Evolutionary conservation across 2,888 invertebrate genomes (phyloP).

Genomic region (Lepas anatifera): DNA sequence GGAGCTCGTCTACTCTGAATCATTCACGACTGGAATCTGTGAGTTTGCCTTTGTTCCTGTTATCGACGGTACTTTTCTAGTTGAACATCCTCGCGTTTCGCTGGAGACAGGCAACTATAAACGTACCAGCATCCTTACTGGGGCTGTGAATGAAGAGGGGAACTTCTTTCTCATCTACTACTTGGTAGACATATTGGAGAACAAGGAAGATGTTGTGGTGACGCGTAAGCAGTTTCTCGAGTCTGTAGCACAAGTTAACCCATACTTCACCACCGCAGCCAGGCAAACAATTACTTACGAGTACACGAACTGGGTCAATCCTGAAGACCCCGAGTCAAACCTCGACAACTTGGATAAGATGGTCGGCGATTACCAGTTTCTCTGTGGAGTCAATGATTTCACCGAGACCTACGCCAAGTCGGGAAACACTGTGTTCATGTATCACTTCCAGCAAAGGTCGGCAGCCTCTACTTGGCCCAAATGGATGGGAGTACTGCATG

Average conservation of each 20-base stretch:
- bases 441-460: slow-evolving; percentile 78
- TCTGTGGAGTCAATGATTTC: slow-evolving; percentile 88
- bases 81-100: slow-evolving; percentile 58
- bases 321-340: slow-evolving; percentile 70
- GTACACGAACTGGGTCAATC: slow-evolving; percentile 82
- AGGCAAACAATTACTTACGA: slow-evolving; percentile 77
- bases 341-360: slow-evolving; percentile 78
- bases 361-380: slow-evolving; percentile 89
- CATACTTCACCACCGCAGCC: slow-evolving; percentile 62
- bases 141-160: slow-evolving; percentile 86
- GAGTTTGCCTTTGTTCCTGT: slow-evolving; percentile 91
- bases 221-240: slow-evolving; percentile 62
- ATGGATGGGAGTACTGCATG: slow-evolving; percentile 93
- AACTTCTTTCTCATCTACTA: slow-evolving; percentile 90
- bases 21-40: slow-evolving; percentile 51
- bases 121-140: slow-evolving; percentile 79
- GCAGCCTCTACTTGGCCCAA: slow-evolving; percentile 77
- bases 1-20: slow-evolving; percentile 54
- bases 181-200: slow-evolving; percentile 66
- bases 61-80: slow-evolving; percentile 82
- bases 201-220: slow-evolving; percentile 73
- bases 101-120: slow-evolving; percentile 74
- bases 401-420: slow-evolving; percentile 76
- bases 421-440: slow-evolving; percentile 81
- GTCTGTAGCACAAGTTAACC: slow-evolving; percentile 68